phyloP scores from a whole-genome alignment of 1,140 invertebrate species.

The Physella acuta region DNA sequence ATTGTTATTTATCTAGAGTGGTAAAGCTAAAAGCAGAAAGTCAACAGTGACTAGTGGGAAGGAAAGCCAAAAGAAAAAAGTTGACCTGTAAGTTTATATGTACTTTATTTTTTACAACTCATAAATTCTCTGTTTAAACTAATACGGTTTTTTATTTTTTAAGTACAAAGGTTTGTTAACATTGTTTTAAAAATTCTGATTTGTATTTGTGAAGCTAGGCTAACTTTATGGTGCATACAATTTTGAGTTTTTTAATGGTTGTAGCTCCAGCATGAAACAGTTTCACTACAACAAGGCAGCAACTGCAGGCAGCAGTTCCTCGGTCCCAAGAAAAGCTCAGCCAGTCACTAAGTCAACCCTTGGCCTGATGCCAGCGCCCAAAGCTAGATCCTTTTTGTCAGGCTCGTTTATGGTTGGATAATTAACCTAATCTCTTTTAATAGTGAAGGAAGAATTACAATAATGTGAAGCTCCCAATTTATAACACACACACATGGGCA shows the following conservation, averaged over 20 bases:
- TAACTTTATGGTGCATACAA: too few relatives aligned
- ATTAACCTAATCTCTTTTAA: too few relatives aligned
- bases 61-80: background rate
- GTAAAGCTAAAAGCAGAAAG: background rate
- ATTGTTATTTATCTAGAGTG: background rate
- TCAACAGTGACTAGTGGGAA: background rate
- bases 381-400: slow-evolving; percentile 26
- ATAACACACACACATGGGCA: too few relatives aligned
- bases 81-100: background rate
- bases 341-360: slow-evolving; percentile 21
- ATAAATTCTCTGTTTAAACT: too few relatives aligned
- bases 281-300: background rate
- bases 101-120: background rate
- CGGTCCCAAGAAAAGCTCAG: slow-evolving; percentile 1
- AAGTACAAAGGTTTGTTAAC: too few relatives aligned
- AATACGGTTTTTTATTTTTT: too few relatives aligned
- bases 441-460: too few relatives aligned
- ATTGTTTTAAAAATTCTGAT: too few relatives aligned
- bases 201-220: too few relatives aligned
- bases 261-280: background rate
- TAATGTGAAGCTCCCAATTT: too few relatives aligned
- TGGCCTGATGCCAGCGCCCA: slow-evolving; percentile 31
- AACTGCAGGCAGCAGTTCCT: background rate
- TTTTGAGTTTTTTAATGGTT: too few relatives aligned
- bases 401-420: too few relatives aligned